Evolutionary conservation across 2,888 invertebrate genomes (phyloP).

Genomic region (Cephus rjabovi): DNA sequence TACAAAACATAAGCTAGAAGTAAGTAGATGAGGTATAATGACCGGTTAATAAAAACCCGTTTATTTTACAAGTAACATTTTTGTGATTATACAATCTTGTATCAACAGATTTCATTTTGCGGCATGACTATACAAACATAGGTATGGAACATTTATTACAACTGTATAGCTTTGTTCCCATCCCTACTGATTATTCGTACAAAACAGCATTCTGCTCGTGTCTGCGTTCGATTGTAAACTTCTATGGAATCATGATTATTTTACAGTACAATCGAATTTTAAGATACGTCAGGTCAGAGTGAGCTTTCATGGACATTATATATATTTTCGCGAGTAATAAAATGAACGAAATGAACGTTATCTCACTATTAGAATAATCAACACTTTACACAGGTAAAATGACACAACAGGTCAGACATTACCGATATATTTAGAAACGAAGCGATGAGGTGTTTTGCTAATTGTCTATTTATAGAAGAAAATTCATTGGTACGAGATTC

Average conservation of each 20-base stretch:
- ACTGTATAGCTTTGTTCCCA: background rate
- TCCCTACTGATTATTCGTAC: background rate
- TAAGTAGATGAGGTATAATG: background rate
- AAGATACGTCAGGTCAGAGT: background rate
- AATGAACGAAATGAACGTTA: background rate
- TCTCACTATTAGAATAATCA: background rate
- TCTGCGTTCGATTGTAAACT: background rate
- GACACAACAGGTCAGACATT: background rate
- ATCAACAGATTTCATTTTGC: constrained; percentile 33
- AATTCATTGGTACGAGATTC: too few species aligned
- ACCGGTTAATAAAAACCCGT: constrained; percentile 43
- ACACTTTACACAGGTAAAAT: background rate
- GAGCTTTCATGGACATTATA: background rate
- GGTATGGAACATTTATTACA: background rate
- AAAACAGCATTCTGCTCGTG: background rate
- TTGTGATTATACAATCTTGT: constrained; percentile 47
- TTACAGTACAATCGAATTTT: background rate
- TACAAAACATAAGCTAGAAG: background rate
- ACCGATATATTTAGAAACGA: background rate
- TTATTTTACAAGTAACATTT: constrained; percentile 57
- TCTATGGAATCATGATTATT: background rate
- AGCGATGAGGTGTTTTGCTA: background rate
- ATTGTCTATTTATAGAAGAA: background rate
- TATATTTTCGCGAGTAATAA: background rate
- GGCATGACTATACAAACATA: constrained; percentile 1